Percentiles rank a stretch among this genome's conserved stretches.
phyloP scores from a whole-genome alignment of 2,797 vertebrate species.

The Lutjanus argentimaculatus region DNA sequence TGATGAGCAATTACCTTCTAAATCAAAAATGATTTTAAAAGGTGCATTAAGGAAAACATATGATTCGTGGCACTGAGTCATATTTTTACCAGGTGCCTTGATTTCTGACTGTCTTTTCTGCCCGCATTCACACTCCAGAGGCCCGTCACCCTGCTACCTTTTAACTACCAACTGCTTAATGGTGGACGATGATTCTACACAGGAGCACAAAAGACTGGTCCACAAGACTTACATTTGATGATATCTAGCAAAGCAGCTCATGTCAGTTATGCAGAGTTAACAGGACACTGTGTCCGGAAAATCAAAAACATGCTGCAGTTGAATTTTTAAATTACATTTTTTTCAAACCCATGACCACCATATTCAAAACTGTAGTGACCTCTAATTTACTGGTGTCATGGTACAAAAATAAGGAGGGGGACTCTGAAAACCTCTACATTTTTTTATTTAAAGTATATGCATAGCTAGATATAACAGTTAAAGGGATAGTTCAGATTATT shows the following conservation, averaged over 20 bases:
- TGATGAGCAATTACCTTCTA: slow-evolving; percentile 27
- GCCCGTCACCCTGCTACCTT: not conserved
- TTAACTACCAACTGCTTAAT: not conserved
- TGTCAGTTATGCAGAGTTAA: too few relatives aligned
- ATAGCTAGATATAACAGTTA: too few relatives aligned
- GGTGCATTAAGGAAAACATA: not conserved
- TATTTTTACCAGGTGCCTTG: not conserved
- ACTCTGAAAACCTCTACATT: too few relatives aligned
- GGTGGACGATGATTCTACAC: not conserved
- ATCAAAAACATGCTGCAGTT: not conserved
- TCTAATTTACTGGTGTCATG: not conserved
- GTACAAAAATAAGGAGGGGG: too few relatives aligned
- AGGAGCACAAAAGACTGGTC: not conserved
- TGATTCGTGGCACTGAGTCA: slow-evolving; percentile 9
- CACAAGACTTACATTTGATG: not conserved
- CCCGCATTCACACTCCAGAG: not conserved
- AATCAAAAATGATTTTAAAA: slow-evolving; percentile 26
- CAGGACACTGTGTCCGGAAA: too few relatives aligned
- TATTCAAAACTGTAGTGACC: not conserved
- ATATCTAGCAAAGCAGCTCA: not conserved
- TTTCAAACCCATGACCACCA: too few relatives aligned
- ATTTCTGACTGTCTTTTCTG: not conserved
- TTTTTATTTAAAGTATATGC: too few relatives aligned
- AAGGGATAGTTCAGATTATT: too few relatives aligned
- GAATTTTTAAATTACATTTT: not conserved